A percentile compares a stretch with the other conserved stretches of the same genome.
These are phyloP conservation scores for Rachycentron canadum DNA, from an alignment of 2,797 vertebrate genomes.

Conservation along the genomic window DNA sequence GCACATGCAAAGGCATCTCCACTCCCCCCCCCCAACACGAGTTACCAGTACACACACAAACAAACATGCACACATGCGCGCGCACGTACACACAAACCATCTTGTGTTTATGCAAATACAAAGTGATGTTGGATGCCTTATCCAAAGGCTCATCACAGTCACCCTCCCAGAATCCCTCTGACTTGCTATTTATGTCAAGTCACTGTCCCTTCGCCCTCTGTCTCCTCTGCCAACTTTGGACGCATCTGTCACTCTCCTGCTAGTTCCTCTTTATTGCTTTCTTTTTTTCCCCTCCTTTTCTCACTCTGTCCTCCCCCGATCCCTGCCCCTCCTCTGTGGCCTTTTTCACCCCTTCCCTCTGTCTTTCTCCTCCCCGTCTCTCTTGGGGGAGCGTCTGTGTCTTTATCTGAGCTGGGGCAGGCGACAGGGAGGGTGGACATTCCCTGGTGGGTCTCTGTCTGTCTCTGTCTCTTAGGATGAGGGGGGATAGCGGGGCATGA, in stretches of 20 bases:
- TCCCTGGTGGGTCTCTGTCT: conserved; percentile 75
- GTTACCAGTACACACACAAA: conserved; percentile 21
- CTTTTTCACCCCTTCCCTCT: conserved; percentile 73
- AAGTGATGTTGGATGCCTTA: conserved; percentile 45
- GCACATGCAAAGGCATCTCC: conserved; percentile 62
- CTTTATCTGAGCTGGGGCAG: conserved; percentile 76
- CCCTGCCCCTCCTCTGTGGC: conserved; percentile 68
- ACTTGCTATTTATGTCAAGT: conserved; percentile 63
- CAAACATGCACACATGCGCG: conserved; percentile 11
- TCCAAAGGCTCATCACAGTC: conserved; percentile 59
- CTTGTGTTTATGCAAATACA: conserved; percentile 72
- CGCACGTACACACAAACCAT: conserved; percentile 41
- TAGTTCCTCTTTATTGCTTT: conserved; percentile 41
- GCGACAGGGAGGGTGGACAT: conserved; percentile 64
- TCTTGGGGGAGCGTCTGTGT: conserved; percentile 70
- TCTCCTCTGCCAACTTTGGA: conserved; percentile 69
- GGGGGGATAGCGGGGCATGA: conserved; percentile 18
- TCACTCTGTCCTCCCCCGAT: not conserved
- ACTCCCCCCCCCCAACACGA: conserved; percentile 53
- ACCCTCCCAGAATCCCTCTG: conserved; percentile 51
- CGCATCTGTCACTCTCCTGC: conserved; percentile 76
- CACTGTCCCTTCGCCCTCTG: conserved; percentile 70
- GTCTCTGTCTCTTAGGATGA: conserved; percentile 67
- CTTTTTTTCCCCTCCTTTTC: conserved; percentile 14
- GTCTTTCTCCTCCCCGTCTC: conserved; percentile 51